A percentile compares a stretch with the other conserved stretches of the same genome.
Evolutionary conservation across 2,113 vertebrate genomes (phyloP).

Genomic region (Brevimyrus niger): DNA sequence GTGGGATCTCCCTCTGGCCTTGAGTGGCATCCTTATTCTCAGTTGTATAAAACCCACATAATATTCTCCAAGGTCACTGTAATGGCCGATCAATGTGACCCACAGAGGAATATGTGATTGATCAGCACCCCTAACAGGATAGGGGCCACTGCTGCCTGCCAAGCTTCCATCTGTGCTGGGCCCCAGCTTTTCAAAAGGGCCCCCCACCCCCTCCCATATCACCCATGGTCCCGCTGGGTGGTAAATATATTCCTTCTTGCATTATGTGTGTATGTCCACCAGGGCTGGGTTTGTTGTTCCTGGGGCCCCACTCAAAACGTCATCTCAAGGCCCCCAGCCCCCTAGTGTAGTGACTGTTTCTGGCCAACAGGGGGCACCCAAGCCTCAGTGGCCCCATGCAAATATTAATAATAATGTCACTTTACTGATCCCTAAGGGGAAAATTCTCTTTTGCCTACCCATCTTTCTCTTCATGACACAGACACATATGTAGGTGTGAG

Average conservation of each 20-base stretch:
- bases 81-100: constrained; percentile 49
- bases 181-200: background rate
- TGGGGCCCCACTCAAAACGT: background rate
- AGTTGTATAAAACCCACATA: constrained; percentile 36
- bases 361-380: background rate
- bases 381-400: background rate
- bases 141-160: constrained; percentile 17
- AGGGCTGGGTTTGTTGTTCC: background rate
- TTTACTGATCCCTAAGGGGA: background rate
- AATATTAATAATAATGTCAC: background rate
- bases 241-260: background rate
- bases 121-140: constrained; percentile 46
- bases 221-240: background rate
- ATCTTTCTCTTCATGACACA: background rate
- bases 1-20: background rate
- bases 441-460: background rate
- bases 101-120: constrained; percentile 50
- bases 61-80: constrained; percentile 47
- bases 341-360: background rate
- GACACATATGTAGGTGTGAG: background rate
- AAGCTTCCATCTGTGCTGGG: background rate
- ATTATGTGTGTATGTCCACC: background rate
- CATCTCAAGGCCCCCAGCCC: background rate
- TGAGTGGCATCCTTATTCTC: constrained; percentile 41
- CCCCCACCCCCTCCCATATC: background rate